Base-by-base conservation (phyloP, 2,888 invertebrate species). In the Darwinula stevensoni region DNA sequence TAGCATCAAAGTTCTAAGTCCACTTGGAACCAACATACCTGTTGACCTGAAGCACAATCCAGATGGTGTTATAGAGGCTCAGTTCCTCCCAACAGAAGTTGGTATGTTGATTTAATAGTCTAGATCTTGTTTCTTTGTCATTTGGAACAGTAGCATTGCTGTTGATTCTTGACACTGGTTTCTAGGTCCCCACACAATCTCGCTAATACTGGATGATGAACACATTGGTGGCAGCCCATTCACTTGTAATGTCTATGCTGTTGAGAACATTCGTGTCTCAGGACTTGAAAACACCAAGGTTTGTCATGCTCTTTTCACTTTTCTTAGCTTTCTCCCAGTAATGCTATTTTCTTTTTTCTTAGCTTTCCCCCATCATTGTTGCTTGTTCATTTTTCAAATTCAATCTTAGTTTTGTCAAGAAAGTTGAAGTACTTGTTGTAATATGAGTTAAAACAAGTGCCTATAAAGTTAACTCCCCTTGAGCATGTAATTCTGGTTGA, bases 181-280 rank as follows among this genome's bases (percentile, higher is more conserved):
- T 36, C 27, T 34, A 45, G 82, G 82, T 0, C 62, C 84, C 0
- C 82, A 84, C 50, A 66, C 69, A 36, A 65, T 84, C 27, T 67
- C 73, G 37, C 67, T 84, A 16, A 61, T 73, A 15, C 35, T 41
- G 18, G 34, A 39, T 22, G 75, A 74, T 34, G 67, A 78, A 39
- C 71, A 74, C 32, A 71, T 86, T 3, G 70, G 69, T 36, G 84
- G 84, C 2, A 82, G 82, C 14, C 88, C 88, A 0, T 84, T 82
- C 50, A 73, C 72, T 14, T 86, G 86, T 51, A 82, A 86, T 48
- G 78, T 84, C 22, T 88, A 84, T 43, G 84, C 88, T 47, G 82
- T 86, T 0, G 65, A 49, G 14, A 52, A 22, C 9, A n/a, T 22
- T n/a, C 22, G 22, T 9, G 22, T 22, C 6, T 9, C 22, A n/a